phyloP scores from a whole-genome alignment of 2,888 invertebrate genomes.

The Tetropium fuscum region DNA sequence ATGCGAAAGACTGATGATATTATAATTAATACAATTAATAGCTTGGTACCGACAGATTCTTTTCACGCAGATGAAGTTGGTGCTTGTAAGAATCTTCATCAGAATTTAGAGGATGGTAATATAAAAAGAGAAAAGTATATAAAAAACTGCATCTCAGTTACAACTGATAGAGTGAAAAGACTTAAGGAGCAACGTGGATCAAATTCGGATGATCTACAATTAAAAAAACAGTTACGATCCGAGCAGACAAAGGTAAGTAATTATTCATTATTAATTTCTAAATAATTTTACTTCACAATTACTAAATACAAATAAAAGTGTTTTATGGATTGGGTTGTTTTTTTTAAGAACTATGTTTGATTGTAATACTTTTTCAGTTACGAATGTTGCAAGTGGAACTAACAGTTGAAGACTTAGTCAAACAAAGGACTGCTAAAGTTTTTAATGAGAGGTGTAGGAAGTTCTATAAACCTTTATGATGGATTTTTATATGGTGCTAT shows the following conservation, averaged over 20 bases:
- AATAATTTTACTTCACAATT: not conserved
- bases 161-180: conserved; percentile 77
- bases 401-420: conserved; percentile 90
- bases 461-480: conserved; percentile 76
- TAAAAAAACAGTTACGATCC: conserved; percentile 78
- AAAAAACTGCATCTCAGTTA: conserved; percentile 80
- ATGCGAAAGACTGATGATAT: conserved; percentile 91
- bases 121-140: conserved; percentile 80
- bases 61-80: conserved; percentile 80
- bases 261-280: not conserved
- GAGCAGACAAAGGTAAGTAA: conserved; percentile 84
- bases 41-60: conserved; percentile 89
- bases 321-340: no score
- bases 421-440: conserved; percentile 85
- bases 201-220: conserved; percentile 73
- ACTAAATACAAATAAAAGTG: no score
- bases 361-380: conserved; percentile 69
- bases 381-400: conserved; percentile 88
- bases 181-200: conserved; percentile 74
- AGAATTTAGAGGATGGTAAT: conserved; percentile 79
- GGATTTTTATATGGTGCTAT: conserved; percentile 8
- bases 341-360: no score
- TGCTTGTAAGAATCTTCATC: conserved; percentile 82
- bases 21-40: conserved; percentile 88
- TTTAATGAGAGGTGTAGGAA: conserved; percentile 88